Base-by-base conservation (phyloP, 2,797 vertebrate species). In the Alfaro cultratus region DNA sequence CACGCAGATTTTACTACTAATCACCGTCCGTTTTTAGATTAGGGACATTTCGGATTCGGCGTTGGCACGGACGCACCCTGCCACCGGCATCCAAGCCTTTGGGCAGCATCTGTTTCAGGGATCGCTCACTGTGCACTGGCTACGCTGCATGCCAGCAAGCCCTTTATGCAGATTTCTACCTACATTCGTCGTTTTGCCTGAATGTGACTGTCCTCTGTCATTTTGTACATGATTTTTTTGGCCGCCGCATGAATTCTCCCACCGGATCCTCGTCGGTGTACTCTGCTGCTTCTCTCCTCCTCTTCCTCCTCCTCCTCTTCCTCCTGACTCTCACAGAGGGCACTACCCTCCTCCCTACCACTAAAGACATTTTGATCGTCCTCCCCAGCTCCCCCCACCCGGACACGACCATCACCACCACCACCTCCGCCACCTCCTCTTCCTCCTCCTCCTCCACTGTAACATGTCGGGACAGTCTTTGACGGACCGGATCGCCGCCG, bases 401-500 rank as follows among this genome's bases (percentile, higher is more conserved):
- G 84, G 90, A 82, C 85, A 86, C 75, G 90, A 83, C 84, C 71
- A 2, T 74, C 71, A 49, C 83, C 80, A 1, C 70, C 71, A 1
- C 76, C 81, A 15, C 51, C 83, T 29, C 87, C 67, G 79, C 83
- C 64, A 1, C 80, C 74, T 1, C 80, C 21, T 0, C 83, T 49
- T 60, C 41, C 41, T 43, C 77, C 76, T 1, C 80, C 39, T 0
- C 83, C 68, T 55, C 71, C 83, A 36, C 84, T 82, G 79, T 60
- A 81, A 81, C 79, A 76, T 98, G 97, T 98, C 97, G 88, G 97
- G 97, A 73, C 97, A 98, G 84, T 97, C 97, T 62, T 96, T 98
- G 91, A 98, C 97, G 62, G 97, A 98, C 92, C 96, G 97, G 91
- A 97, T 98, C 95, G 94, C 97, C 26, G 97, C 97, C 73, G 97